phyloP scores from a whole-genome alignment of 2,113 vertebrate genomes.

The Pygoscelis adeliae region DNA sequence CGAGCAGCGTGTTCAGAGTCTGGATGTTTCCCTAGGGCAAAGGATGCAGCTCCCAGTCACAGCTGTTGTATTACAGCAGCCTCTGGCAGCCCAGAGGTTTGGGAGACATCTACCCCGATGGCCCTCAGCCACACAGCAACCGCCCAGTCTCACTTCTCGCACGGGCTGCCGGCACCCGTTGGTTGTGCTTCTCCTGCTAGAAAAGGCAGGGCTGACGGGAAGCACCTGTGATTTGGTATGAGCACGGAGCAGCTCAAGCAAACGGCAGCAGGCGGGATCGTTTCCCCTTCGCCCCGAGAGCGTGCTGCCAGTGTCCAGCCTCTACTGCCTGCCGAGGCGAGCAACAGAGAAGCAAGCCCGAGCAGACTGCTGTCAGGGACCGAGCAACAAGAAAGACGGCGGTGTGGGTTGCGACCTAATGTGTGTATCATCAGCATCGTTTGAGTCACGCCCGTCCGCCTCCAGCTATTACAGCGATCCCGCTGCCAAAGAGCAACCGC shows the following conservation, averaged over 20 bases:
- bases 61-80: neutral
- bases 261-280: rapidly evolving
- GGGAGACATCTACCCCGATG: neutral
- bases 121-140: neutral
- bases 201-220: neutral
- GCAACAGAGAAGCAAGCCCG: neutral
- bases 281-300: neutral
- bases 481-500: neutral
- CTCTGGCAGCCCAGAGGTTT: neutral
- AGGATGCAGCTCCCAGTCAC: neutral
- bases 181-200: neutral
- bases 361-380: neutral
- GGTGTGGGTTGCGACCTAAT: neutral
- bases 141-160: rapidly evolving
- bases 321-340: neutral
- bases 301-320: rapidly evolving
- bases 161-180: rapidly evolving
- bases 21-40: neutral
- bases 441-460: neutral
- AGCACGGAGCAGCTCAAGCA: neutral
- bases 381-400: neutral
- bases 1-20: rapidly evolving
- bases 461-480: neutral
- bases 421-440: neutral
- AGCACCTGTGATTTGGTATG: rapidly evolving